Conservation (phyloP, 2,888 invertebrate genomes). For the Diarsia rubi region DNA sequence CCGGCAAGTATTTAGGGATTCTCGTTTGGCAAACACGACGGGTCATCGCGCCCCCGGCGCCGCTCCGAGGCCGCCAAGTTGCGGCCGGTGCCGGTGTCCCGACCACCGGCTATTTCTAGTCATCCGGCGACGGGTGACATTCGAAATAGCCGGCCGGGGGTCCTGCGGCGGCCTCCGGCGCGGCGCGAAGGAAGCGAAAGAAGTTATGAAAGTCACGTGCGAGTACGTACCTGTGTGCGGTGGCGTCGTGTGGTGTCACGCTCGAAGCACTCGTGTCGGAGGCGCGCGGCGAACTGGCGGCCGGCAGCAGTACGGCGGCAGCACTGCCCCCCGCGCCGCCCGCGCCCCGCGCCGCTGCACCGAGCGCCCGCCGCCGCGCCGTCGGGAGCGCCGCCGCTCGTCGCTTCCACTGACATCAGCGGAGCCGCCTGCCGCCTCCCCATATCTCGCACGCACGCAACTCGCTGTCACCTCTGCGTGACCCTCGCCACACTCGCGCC, state of each 20-base stretch:
- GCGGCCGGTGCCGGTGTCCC: constrained; percentile 72
- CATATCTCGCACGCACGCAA: constrained; percentile 81
- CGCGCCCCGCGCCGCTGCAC: constrained; percentile 86
- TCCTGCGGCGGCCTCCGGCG: constrained; percentile 59
- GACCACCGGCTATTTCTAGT: constrained; percentile 79
- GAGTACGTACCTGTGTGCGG: constrained; percentile 85
- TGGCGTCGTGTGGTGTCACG: constrained; percentile 77
- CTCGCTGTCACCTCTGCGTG: constrained; percentile 84
- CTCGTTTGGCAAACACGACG: constrained; percentile 82
- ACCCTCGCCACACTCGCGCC: constrained; percentile 80
- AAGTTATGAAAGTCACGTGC: constrained; percentile 76
- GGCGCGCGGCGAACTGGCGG: constrained; percentile 89
- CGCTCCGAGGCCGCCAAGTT: constrained; percentile 71
- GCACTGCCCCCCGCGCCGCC: constrained; percentile 79
- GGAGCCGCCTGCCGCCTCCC: constrained; percentile 78
- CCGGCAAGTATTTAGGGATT: constrained; percentile 88
- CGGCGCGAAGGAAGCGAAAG: constrained; percentile 59
- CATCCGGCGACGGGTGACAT: constrained; percentile 68
- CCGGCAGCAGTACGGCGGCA: constrained; percentile 83
- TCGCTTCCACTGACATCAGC: constrained; percentile 83
- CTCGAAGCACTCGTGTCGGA: constrained; percentile 85
- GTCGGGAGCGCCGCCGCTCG: constrained; percentile 79
- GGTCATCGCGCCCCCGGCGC: constrained; percentile 79
- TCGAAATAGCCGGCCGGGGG: constrained; percentile 63
- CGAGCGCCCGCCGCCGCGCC: constrained; percentile 79